Base-by-base conservation (phyloP, 2,797 vertebrate species). In the Octomys mimax region DNA sequence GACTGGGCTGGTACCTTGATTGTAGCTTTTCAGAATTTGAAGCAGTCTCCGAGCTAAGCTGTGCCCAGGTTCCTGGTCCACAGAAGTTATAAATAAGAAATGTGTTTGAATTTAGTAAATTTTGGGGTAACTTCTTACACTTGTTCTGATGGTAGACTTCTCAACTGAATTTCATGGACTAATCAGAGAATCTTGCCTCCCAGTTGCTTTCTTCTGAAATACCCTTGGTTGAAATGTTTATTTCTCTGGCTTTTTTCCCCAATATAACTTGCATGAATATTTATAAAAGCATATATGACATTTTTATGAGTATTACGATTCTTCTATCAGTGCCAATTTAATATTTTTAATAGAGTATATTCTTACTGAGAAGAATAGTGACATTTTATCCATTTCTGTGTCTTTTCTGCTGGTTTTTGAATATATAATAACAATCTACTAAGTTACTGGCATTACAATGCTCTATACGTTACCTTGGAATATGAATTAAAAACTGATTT, bases 391-490 rank as follows among this genome's bases (percentile, higher is more conserved):
- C 28, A 54, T 70, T 71, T 92, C 61, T 71, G 5, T 49, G 14
- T 89, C 18, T 80, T 87, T 8, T 80, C 0, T 87, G 21, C 1
- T 83, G 79, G 70, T n/a, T 42, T 33, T 19, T 11, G 11, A 83
- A 19, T 24, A 16, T 87, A 36, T 77, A 46, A 31, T 70, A 89
- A 49, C 8, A 62, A 62, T 73, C 59, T 57, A 85, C 10, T 62
- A 31, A 87, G 71, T 80, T 9, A 92, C 84, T 52, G 16, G 26
- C 95, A 88, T 96, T 83, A 80, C 78, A 54, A 61, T 95, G 26
- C 36, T 87, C 3, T 78, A 28, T 59, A 36, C 86, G 59, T 12
- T 33, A 84, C 19, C 71, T 89, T 75, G 46, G 13, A 96, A 92
- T 71, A 52, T 88, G 46, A 36, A 71, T 86, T 75, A 54, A 73